A percentile compares a stretch with the other conserved stretches of the same genome.
Evolutionary conservation across 2,797 vertebrate species (phyloP).

Genomic region (Presbytis comata): DNA sequence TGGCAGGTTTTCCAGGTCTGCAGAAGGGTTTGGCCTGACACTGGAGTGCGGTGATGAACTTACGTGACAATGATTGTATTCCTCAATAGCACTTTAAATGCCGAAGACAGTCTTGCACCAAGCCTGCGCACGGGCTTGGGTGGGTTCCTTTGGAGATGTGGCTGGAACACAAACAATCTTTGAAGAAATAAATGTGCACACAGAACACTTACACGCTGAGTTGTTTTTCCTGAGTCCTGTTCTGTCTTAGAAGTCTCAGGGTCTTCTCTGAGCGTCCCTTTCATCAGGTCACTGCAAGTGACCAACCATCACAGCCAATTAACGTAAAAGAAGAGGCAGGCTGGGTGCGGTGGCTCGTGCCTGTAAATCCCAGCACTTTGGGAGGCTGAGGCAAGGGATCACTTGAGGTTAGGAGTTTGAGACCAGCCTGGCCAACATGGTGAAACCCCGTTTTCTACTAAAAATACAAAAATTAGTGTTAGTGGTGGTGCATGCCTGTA

Average conservation of each 20-base stretch:
- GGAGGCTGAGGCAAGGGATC: no score
- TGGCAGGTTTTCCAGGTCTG: constrained; percentile 8
- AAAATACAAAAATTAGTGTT: no score
- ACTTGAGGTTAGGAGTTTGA: no score
- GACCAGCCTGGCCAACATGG: no score
- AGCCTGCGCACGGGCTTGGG: constrained; percentile 10
- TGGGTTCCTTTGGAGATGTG: constrained; percentile 45
- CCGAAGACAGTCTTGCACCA: neutral
- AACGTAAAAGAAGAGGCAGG: neutral
- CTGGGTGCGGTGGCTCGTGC: no score
- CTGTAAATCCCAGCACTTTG: no score
- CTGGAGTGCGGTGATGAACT: neutral
- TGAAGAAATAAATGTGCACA: constrained; percentile 69
- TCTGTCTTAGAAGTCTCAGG: neutral
- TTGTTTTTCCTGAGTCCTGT: constrained; percentile 8
- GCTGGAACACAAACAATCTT: neutral
- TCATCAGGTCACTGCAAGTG: fast-evolving
- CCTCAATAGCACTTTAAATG: constrained; percentile 38
- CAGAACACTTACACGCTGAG: constrained; percentile 45
- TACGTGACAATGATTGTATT: neutral
- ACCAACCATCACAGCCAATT: fast-evolving
- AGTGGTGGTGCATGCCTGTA: no score
- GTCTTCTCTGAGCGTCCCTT: no score
- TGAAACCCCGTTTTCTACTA: no score
- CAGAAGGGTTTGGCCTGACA: neutral